These are phyloP conservation scores for Drosophila atripex DNA, from an alignment of 2,888 invertebrate genomes.

Conservation along the genomic window DNA sequence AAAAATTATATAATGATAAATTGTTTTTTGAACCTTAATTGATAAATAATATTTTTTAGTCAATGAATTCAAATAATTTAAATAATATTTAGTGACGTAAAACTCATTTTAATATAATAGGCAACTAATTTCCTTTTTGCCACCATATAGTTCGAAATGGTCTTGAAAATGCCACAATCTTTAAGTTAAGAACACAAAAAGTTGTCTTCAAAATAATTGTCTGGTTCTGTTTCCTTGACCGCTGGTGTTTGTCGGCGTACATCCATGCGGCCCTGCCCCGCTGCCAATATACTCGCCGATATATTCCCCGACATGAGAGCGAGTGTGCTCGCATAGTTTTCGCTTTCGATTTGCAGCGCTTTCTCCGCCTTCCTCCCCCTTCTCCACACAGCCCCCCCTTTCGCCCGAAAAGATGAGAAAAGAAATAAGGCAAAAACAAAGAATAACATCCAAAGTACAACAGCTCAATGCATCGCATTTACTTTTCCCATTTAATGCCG, in stretches of 20 bases:
- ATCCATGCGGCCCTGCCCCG: conserved; percentile 18
- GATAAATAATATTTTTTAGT: too few species aligned
- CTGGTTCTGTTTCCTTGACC: neutral
- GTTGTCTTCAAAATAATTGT: neutral
- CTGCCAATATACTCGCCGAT: conserved; percentile 37
- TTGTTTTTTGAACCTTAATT: too few species aligned
- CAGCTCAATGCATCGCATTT: conserved; percentile 62
- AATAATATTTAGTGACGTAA: too few species aligned
- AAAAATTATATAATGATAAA: too few species aligned
- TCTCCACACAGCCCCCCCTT: neutral
- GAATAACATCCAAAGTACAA: conserved; percentile 35
- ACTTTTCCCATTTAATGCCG: conserved; percentile 51
- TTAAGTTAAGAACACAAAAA: too few species aligned
- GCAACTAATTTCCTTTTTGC: too few species aligned
- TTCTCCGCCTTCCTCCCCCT: conserved; percentile 44
- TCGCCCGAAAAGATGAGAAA: neutral
- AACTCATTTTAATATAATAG: too few species aligned
- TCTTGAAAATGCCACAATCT: too few species aligned
- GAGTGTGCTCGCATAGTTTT: conserved; percentile 67
- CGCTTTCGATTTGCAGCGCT: conserved; percentile 79
- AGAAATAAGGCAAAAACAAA: conserved; percentile 14
- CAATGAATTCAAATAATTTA: too few species aligned
- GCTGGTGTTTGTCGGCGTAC: conserved; percentile 20
- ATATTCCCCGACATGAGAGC: conserved; percentile 32
- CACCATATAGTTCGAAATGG: too few species aligned